Base-by-base conservation (phyloP, 37 sponge, comb jelly and placozoan species). In the Bolinopsis microptera region DNA sequence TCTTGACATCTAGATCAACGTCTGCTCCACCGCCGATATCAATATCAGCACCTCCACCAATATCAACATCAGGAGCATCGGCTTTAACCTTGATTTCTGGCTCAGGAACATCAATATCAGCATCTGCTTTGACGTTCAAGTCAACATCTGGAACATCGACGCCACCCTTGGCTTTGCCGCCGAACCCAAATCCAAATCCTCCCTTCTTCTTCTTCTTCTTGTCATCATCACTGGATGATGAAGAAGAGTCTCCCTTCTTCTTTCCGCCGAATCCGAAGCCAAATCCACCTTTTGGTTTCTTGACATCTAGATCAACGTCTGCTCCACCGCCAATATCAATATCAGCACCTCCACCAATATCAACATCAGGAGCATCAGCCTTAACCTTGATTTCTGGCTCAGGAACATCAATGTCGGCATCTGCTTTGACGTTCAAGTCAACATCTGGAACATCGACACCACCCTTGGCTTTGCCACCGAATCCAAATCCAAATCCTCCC, bases 371-470 rank as follows among this genome's bases (percentile, higher is more conserved):
- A 26, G 90, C 38, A 36, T 40, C 26, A 13, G 37, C 39, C 90
- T 86, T 24, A 27, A 86, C 90, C 3, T 41, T 86, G 18, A 86
- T 40, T 39, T 86, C 90, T 1, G 39, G 30, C 23, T 48, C 90
- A 39, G 48, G 48, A 41, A 86, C 68, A 67, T 21, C 68, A 22
- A 67, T 67, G 68, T 67, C 68, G 68, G 68, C 68, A 21, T 22
- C 25, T 39, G 13, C 90, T 86, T 86, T 28, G 61, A 39, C 24
- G 37, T 86, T 30, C 39, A 39, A 21, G 21, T 67, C 68, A n/a
- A n/a, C 68, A 67, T n/a, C n/a, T n/a, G n/a, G n/a, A n/a, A n/a
- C n/a, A 86, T 86, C 90, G 21, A 86, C 61, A 86, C 39, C 90
- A 26, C 28, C 61, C 0, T 86, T 26, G n/a, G 35, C 80, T 35